A percentile compares a stretch with the other conserved stretches of the same genome.
Conservation (phyloP, 1,140 invertebrate species). For the Stenopsyche tienmushanensis region DNA sequence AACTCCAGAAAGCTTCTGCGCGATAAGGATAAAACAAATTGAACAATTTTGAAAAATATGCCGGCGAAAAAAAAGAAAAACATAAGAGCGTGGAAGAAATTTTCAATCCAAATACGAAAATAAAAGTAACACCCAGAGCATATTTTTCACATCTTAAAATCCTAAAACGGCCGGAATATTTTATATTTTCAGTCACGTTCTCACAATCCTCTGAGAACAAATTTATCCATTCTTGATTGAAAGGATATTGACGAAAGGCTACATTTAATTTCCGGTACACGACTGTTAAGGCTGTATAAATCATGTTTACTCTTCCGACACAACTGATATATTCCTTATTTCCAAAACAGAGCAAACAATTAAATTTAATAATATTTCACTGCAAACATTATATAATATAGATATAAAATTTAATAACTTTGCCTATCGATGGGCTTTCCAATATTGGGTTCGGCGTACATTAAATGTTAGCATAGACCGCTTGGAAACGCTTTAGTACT, state of each 20-base stretch:
- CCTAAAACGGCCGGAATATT: too few species aligned
- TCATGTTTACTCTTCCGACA: constrained; percentile 17
- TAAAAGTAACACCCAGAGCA: too few species aligned
- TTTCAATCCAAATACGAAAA: too few species aligned
- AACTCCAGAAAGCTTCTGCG: neutral
- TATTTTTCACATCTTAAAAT: too few species aligned
- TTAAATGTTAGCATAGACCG: too few species aligned
- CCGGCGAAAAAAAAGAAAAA: too few species aligned
- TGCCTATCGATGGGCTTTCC: too few species aligned
- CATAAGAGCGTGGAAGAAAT: neutral
- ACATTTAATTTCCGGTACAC: constrained; percentile 23
- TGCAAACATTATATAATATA: neutral
- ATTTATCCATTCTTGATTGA: constrained; percentile 20
- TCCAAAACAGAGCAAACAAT: neutral
- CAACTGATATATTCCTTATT: constrained; percentile 13
- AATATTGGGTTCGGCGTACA: too few species aligned
- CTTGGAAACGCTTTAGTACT: too few species aligned
- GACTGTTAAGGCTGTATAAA: constrained; percentile 22
- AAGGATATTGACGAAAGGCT: constrained; percentile 9
- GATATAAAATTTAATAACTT: too few species aligned
- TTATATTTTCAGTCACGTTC: neutral
- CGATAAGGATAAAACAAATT: constrained; percentile 16
- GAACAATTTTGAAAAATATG: constrained; percentile 12
- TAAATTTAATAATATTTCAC: neutral
- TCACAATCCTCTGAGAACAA: neutral